These are phyloP conservation scores for Polydesmus complanatus DNA, from an alignment of 2,888 invertebrate species.

Conservation along the genomic window DNA sequence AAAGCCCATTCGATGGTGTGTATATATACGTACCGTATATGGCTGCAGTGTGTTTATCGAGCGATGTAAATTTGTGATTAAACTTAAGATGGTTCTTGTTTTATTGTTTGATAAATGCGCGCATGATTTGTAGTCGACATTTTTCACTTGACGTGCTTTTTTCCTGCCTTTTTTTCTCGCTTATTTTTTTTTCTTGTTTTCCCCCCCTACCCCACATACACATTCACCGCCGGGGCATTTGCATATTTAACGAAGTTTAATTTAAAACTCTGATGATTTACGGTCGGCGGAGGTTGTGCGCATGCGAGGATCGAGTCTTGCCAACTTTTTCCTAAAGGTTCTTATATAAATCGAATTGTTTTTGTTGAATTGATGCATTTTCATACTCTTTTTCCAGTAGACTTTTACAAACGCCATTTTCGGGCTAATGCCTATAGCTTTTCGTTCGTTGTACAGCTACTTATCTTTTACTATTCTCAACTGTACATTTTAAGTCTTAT, in stretches of 20 bases:
- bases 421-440: too few relatives aligned
- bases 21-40: too few relatives aligned
- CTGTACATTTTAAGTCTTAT: too few relatives aligned
- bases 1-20: too few relatives aligned
- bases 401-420: too few relatives aligned
- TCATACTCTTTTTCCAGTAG: neutral
- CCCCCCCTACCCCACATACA: neutral
- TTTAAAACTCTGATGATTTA: constrained; percentile 7
- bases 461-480: too few relatives aligned
- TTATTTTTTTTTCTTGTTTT: constrained; percentile 1
- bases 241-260: constrained; percentile 14
- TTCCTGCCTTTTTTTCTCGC: neutral
- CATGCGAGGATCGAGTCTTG: too few relatives aligned
- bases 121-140: neutral
- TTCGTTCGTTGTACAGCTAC: too few relatives aligned
- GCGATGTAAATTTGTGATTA: neutral
- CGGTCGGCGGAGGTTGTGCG: constrained; percentile 2
- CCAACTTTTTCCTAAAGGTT: too few relatives aligned
- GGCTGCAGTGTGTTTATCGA: neutral
- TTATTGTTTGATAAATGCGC: neutral
- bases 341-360: too few relatives aligned
- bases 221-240: neutral
- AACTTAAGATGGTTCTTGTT: neutral
- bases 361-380: neutral
- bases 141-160: too few relatives aligned